These are phyloP conservation scores for Octodonta nipae DNA, from an alignment of 2,888 invertebrate species.

Conservation along the genomic window DNA sequence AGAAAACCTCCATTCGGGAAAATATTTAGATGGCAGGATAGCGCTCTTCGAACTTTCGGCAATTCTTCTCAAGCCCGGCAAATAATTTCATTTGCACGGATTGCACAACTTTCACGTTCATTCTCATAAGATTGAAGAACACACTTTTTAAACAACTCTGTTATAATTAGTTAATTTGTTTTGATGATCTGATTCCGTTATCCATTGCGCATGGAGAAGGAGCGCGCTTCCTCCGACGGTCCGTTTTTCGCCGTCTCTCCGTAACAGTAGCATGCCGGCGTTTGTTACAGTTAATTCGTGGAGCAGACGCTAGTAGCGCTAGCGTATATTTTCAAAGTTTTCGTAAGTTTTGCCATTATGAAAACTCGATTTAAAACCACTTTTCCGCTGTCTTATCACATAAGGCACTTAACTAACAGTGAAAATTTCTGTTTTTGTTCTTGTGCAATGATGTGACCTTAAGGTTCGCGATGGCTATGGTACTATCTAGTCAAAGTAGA, in stretches of 20 bases:
- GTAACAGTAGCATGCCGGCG: constrained; percentile 30
- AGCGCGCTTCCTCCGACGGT: constrained; percentile 8
- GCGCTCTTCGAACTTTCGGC: no score
- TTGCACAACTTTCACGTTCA: no score
- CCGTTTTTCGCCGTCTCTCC: constrained; percentile 20
- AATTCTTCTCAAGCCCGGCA: no score
- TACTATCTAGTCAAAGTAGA: constrained; percentile 49
- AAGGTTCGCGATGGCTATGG: constrained; percentile 47
- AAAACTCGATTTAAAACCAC: no score
- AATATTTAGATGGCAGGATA: no score
- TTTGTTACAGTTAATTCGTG: constrained; percentile 27
- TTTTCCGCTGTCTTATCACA: no score
- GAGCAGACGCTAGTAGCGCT: constrained; percentile 26
- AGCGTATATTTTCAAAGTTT: no score
- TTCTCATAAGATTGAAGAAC: no score
- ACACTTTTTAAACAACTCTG: background rate
- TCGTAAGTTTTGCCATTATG: no score
- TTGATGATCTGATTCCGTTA: background rate
- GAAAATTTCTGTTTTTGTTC: constrained; percentile 6
- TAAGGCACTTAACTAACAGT: no score
- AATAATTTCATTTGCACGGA: no score
- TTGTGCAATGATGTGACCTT: constrained; percentile 5
- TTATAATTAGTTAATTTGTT: background rate
- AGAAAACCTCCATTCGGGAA: no score
- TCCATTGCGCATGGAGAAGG: background rate